Percentiles rank a stretch among this genome's conserved stretches.
Conservation (phyloP, 2,113 vertebrate genomes). For the Megalops atlanticus region DNA sequence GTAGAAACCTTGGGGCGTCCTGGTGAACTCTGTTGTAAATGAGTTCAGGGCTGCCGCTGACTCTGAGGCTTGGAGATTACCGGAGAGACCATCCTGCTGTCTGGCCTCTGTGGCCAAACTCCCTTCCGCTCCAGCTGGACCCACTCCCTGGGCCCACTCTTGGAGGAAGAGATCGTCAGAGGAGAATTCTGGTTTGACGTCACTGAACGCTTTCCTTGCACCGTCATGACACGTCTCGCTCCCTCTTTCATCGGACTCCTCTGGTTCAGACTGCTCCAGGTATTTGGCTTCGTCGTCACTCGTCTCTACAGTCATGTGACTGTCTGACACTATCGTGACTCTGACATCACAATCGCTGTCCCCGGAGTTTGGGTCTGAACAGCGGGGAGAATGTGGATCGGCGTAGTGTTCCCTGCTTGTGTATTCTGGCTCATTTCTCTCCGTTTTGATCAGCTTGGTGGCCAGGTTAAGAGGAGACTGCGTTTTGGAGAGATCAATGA, state of each 20-base stretch:
- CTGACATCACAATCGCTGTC: constrained; percentile 40
- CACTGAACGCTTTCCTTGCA: not conserved
- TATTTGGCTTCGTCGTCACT: constrained; percentile 38
- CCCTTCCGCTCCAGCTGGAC: not conserved
- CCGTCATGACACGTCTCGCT: not conserved
- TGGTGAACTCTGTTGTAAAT: constrained; percentile 10
- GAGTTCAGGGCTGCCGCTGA: not conserved
- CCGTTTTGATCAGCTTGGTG: constrained; percentile 50
- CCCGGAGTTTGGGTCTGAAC: constrained; percentile 25
- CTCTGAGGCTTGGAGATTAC: not conserved
- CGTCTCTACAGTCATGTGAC: constrained; percentile 24
- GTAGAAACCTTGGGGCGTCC: constrained; percentile 40
- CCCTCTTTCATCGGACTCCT: constrained; percentile 35
- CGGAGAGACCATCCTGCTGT: not conserved
- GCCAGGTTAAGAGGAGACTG: constrained; percentile 47
- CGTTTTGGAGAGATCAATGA: constrained; percentile 58
- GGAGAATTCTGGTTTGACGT: not conserved
- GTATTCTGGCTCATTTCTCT: constrained; percentile 43
- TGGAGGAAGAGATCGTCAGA: not conserved
- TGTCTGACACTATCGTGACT: constrained; percentile 53
- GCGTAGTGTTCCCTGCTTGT: constrained; percentile 30
- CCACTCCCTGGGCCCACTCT: not conserved
- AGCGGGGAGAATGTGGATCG: constrained; percentile 24
- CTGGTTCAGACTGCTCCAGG: constrained; percentile 44
- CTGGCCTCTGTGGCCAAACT: not conserved